Base-by-base conservation (phyloP, 2,888 invertebrate genomes). In the Polymixis flavicincta region DNA sequence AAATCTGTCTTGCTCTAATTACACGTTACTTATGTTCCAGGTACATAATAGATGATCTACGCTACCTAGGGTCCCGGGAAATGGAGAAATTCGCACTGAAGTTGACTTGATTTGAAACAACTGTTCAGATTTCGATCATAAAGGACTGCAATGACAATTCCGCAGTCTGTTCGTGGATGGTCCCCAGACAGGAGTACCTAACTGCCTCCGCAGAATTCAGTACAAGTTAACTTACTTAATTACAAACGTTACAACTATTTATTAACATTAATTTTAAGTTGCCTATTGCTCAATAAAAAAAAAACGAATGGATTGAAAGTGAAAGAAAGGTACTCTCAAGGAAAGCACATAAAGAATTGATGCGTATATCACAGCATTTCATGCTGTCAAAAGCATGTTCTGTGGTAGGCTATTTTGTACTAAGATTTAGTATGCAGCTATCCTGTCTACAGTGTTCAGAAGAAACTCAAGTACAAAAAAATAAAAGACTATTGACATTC, bases 21-120 rank as follows among this genome's bases (percentile, higher is more conserved):
- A 69, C 13, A 6, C 0, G 37, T 48, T n/a, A 28, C 59, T 42
- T 63, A 54, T 69, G n/a, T 67, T 69, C 19, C 95, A 98, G 98
- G 89, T 98, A 97, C 92, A 97, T 97, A 61, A 97, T 97, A 76
- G 97, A 97, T 84, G 98, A 98, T 89, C 97, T 97, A 83, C 95
- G 95, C 67, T 97, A 97, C 89, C 76, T 94, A 60, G 90, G 90
- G 73, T 84, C 89, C 3, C 83, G 84, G n/a, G 89, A 90, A 48
- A 78, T 82, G 8, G 90, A 89, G 25, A 94, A 93, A 81, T 86
- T 87, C 28, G 85, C 89, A 60, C 76, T 90, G 14, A 95, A 94
- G 79, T 71, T 90, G 59, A 89, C 92, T 17, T 93, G 83, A 87
- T 72, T 65, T 63, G 50, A 78, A 22, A 54, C 54, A 50, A 57